Conservation (phyloP, 2,113 vertebrate species). For the Bubo blakistoni region DNA sequence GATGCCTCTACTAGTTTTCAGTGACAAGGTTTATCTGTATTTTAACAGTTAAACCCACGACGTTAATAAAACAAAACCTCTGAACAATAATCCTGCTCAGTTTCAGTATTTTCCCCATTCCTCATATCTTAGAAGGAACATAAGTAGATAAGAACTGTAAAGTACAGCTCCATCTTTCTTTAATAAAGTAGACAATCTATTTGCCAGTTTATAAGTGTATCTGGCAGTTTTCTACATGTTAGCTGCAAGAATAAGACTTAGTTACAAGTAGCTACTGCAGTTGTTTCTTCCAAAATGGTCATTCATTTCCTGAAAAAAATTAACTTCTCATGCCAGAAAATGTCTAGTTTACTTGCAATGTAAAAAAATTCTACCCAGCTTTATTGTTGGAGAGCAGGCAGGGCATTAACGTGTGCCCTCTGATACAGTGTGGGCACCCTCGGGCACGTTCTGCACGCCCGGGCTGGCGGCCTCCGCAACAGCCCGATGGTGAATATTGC, state of each 20-base stretch:
- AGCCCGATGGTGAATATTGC: neutral
- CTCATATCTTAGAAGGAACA: fast-evolving
- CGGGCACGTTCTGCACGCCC: fast-evolving
- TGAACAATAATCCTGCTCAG: constrained; percentile 18
- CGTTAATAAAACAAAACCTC: constrained; percentile 36
- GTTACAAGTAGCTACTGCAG: neutral
- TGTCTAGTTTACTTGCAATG: neutral
- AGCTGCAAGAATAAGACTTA: neutral
- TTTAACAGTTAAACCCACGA: constrained; percentile 25
- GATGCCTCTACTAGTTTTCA: neutral
- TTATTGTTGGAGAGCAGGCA: neutral
- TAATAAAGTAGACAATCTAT: neutral
- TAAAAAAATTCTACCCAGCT: neutral
- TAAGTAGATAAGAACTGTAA: neutral
- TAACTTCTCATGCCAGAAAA: neutral
- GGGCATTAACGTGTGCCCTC: neutral
- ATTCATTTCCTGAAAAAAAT: neutral
- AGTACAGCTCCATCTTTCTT: neutral
- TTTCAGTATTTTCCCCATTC: constrained; percentile 37
- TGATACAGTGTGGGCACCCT: fast-evolving
- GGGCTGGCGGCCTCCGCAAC: too few relatives aligned
- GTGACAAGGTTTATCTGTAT: constrained; percentile 18
- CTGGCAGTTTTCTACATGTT: neutral
- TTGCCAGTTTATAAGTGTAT: neutral
- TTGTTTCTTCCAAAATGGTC: neutral